These are phyloP conservation scores for Heterodera schachtii DNA, from an alignment of 1,140 invertebrate genomes.

Conservation along the genomic window DNA sequence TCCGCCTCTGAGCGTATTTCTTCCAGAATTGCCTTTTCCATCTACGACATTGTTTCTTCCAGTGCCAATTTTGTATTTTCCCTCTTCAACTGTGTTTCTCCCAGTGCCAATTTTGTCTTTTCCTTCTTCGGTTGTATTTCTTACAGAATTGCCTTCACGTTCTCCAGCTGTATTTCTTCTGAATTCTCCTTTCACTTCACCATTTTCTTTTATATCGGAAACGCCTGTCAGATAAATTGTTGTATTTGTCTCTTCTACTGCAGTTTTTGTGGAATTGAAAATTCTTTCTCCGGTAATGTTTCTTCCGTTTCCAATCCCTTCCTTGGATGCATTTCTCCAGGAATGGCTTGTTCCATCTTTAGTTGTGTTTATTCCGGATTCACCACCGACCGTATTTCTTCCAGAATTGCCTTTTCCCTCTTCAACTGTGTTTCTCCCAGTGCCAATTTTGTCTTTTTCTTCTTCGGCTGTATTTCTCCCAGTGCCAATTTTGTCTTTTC, in stretches of 20 bases:
- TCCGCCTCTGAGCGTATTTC: too few relatives aligned
- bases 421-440: background rate
- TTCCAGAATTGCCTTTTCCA: too few relatives aligned
- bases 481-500: background rate
- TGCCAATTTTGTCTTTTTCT: conserved; percentile 17
- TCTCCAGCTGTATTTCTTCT: background rate
- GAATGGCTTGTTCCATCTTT: too few relatives aligned
- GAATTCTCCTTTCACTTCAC: background rate
- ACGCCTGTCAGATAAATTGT: background rate
- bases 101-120: too few relatives aligned
- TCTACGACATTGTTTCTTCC: too few relatives aligned
- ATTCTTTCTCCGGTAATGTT: too few relatives aligned
- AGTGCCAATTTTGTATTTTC: too few relatives aligned
- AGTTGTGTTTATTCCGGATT: too few relatives aligned
- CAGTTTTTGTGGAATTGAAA: background rate
- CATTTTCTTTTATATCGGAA: background rate
- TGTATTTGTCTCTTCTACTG: conserved; percentile 18
- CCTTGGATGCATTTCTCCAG: too few relatives aligned
- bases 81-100: too few relatives aligned
- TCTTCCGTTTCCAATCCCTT: too few relatives aligned
- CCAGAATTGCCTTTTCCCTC: background rate
- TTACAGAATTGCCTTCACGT: background rate
- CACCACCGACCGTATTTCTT: conserved; percentile 26
- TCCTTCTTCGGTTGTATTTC: too few relatives aligned
- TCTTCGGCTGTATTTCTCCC: background rate